phyloP scores from a whole-genome alignment of 2,888 invertebrate genomes.

The Bugula neritina region DNA sequence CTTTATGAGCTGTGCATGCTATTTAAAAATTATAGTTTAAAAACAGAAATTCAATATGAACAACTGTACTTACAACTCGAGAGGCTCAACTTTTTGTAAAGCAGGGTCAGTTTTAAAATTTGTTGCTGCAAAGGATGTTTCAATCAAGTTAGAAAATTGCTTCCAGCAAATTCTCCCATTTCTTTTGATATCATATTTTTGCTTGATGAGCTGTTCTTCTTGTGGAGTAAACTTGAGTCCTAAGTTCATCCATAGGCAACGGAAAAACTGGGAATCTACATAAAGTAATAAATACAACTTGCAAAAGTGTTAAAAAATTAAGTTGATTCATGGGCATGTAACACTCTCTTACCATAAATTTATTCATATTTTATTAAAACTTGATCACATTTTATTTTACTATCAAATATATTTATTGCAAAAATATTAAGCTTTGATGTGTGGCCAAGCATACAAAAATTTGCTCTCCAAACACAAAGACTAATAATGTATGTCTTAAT shows the following conservation, averaged over 20 bases:
- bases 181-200: slow-evolving; percentile 43
- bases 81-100: slow-evolving; percentile 38
- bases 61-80: slow-evolving; percentile 48
- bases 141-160: slow-evolving; percentile 48
- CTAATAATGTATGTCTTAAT: too few relatives aligned
- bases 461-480: too few relatives aligned
- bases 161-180: slow-evolving; percentile 48
- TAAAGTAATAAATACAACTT: too few relatives aligned
- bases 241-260: slow-evolving; percentile 50
- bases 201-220: slow-evolving; percentile 40
- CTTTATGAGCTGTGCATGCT: too few relatives aligned
- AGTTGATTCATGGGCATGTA: too few relatives aligned
- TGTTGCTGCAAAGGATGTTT: slow-evolving; percentile 44
- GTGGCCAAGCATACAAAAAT: too few relatives aligned
- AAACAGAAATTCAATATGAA: not conserved
- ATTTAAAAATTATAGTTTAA: not conserved
- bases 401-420: too few relatives aligned
- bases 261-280: slow-evolving; percentile 51
- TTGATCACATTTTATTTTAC: too few relatives aligned
- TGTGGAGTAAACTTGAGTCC: slow-evolving; percentile 43
- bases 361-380: too few relatives aligned
- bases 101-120: slow-evolving; percentile 39
- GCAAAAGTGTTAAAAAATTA: too few relatives aligned
- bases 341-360: too few relatives aligned
- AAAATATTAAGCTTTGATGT: too few relatives aligned